phyloP scores from a whole-genome alignment of 2,888 invertebrate genomes.

The Oscheius sp. region DNA sequence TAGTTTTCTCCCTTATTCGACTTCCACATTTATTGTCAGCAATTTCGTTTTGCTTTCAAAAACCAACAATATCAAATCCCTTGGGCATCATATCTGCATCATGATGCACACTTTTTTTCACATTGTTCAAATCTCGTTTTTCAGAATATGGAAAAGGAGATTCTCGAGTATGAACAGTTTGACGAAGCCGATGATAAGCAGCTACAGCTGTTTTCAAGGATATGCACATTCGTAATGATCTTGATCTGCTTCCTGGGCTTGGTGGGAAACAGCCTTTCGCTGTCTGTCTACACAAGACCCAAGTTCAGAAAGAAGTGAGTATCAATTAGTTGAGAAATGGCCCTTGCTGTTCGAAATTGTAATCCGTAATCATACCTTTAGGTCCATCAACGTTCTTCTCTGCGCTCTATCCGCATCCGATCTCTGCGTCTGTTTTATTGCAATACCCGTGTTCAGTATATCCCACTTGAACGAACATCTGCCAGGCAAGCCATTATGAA shows the following conservation, averaged over 20 bases:
- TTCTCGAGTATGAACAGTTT: too few species aligned
- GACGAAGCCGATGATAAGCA: too few species aligned
- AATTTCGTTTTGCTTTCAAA: too few species aligned
- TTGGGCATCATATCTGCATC: too few species aligned
- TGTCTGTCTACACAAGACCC: conserved; percentile 65
- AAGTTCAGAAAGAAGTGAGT: conserved; percentile 62
- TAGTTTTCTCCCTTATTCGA: too few species aligned
- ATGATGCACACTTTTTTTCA: too few species aligned
- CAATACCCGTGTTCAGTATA: conserved; percentile 68
- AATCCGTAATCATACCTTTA: conserved; percentile 10
- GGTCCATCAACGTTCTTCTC: conserved; percentile 69
- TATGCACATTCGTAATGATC: conserved; percentile 34
- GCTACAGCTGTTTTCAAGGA: conserved; percentile 19
- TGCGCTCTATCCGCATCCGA: conserved; percentile 67
- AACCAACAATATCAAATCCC: too few species aligned
- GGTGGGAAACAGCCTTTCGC: conserved; percentile 62
- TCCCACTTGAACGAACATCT: conserved; percentile 41
- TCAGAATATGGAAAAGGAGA: too few species aligned
- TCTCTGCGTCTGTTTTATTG: conserved; percentile 65
- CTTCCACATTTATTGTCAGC: too few species aligned
- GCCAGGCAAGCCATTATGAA: conserved; percentile 22
- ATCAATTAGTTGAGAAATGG: background rate
- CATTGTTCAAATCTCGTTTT: too few species aligned
- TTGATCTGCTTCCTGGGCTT: conserved; percentile 65
- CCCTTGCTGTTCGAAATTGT: background rate